Percentiles rank a stretch among this genome's conserved stretches.
These are phyloP conservation scores for Ahaetulla prasina DNA, from an alignment of 2,113 vertebrate species.

Conservation along the genomic window DNA sequence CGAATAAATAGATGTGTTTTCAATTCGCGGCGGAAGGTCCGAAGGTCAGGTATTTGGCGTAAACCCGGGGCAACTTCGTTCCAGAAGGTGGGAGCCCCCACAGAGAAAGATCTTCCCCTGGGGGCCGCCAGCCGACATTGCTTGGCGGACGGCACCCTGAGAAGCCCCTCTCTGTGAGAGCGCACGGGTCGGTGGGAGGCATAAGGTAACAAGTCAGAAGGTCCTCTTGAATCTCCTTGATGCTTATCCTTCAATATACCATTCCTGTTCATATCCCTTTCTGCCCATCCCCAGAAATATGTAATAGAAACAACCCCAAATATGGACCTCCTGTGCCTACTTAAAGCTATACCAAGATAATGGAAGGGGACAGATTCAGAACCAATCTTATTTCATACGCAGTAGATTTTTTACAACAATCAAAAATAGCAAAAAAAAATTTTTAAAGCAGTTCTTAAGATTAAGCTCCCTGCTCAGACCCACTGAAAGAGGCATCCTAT, in stretches of 20 bases:
- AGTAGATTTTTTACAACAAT: neutral
- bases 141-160: no score
- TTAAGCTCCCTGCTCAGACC: neutral
- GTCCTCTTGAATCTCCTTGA: neutral
- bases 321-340: neutral
- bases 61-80: no score
- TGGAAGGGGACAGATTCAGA: neutral
- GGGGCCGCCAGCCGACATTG: no score
- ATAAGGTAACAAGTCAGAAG: no score
- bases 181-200: no score
- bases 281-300: neutral
- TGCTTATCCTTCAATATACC: neutral
- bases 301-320: neutral
- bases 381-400: neutral
- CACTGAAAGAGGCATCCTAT: neutral
- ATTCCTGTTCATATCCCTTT: neutral
- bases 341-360: neutral
- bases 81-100: no score
- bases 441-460: neutral
- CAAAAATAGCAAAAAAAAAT: neutral
- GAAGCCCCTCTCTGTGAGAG: no score
- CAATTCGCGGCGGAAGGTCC: no score
- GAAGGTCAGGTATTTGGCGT: no score
- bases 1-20: no score
- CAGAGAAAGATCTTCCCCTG: no score